These are phyloP conservation scores for Anas bernieri DNA, from an alignment of 2,797 vertebrate species.

Conservation along the genomic window DNA sequence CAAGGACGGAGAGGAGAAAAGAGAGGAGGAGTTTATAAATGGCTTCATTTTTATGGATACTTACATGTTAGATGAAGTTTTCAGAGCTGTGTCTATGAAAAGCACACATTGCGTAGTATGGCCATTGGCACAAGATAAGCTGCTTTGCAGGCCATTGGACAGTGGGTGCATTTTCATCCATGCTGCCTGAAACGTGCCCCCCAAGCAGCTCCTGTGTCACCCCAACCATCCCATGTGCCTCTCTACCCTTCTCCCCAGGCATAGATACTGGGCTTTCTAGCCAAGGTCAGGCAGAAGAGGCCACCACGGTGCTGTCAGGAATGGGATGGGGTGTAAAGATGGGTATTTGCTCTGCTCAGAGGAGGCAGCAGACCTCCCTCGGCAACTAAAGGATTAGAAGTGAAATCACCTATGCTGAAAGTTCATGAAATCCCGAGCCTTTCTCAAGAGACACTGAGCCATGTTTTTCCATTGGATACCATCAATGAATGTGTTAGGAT, in stretches of 20 bases:
- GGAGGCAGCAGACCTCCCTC: neutral
- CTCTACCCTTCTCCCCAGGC: neutral
- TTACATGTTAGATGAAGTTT: neutral
- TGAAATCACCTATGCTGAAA: neutral
- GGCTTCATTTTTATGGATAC: neutral
- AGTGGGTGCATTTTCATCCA: neutral
- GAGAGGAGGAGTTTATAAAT: neutral
- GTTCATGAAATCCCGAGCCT: neutral
- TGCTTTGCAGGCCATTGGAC: neutral
- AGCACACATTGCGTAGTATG: neutral
- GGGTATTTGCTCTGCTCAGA: neutral
- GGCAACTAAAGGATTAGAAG: neutral
- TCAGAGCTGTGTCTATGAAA: rapidly evolving
- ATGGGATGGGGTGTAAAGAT: neutral
- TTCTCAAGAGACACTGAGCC: neutral
- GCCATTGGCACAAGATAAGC: neutral
- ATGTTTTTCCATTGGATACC: neutral
- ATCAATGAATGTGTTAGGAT: neutral
- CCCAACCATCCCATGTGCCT: neutral
- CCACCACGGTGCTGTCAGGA: neutral
- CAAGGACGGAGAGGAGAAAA: neutral
- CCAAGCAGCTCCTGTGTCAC: neutral
- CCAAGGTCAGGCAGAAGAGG: neutral
- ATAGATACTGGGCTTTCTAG: neutral
- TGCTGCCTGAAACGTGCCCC: neutral